Base-by-base conservation (phyloP, 1,140 invertebrate genomes). In the Oedothorax gibbosus region DNA sequence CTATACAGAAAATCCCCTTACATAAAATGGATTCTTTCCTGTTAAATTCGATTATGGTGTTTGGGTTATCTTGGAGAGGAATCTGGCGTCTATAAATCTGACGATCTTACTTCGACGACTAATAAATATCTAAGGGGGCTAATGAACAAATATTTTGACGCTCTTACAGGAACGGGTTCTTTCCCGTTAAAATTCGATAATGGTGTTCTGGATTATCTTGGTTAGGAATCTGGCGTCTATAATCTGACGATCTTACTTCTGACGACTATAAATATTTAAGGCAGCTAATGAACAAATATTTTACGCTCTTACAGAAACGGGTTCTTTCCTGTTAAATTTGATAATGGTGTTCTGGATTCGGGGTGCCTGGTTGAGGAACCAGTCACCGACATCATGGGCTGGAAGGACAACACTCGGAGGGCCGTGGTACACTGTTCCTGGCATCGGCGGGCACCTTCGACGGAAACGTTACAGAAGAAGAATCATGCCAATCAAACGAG, bases 401-500 rank as follows among this genome's bases (percentile, higher is more conserved):
- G 71, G 71, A 9, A 18, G 2, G 12, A 54, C 11, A 53, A 73
- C 51, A 73, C 50, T 11, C 50, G 15, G 3, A 51, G 71, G 4
- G 71, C 71, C 10, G 18, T 73, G 11, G 18, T 56, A 18, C 71
- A 1, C 20, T 73, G 7, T 73, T 54, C 10, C 8, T 73, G 11
- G 15, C 71, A 7, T 53, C 50, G 0, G 18, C 9, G 7, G 14
- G 10, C 20, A 73, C 8, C 20, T 73, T 73, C 71, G 56, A 56
- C n/a, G 18, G 71, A 9, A 53, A 11, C 11, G 20, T 15, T 11
- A 10, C 51, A 0, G 71, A 73, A 6, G 71, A 73, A 73, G 71
- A 73, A 9, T 73, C 2, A 73, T 73, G 71, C 51, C n/a, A 73
- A 73, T 6, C 53, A 73, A n/a, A 4, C 7, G 51, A 56, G 50